Evolutionary conservation across 2,888 invertebrate genomes (phyloP).

Genomic region (Dasysyrphus tricinctus): DNA sequence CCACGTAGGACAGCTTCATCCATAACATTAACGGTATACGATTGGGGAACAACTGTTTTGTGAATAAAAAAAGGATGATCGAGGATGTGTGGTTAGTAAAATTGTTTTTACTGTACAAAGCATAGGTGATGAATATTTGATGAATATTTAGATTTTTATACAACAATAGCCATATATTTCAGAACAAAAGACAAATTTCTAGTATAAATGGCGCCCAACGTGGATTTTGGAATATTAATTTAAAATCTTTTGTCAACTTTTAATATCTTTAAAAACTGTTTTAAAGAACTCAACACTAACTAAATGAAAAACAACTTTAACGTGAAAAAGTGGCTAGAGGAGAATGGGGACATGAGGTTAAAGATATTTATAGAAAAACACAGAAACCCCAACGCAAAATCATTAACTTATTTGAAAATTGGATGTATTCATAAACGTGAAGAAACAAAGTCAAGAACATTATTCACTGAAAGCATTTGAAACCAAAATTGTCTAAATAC

Average conservation of each 20-base stretch:
- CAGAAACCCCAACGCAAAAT: neutral
- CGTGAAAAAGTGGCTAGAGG: no score
- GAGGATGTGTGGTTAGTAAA: slow-evolving; percentile 33
- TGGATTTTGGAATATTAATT: neutral
- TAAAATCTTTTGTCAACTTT: neutral
- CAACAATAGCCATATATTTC: neutral
- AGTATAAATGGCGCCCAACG: slow-evolving; percentile 19
- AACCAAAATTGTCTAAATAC: no score
- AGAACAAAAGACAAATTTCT: neutral
- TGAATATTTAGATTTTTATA: slow-evolving; percentile 2
- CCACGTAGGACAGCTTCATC: slow-evolving; percentile 95
- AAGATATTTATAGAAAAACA: neutral
- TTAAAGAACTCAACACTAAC: neutral
- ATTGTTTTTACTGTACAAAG: slow-evolving; percentile 16
- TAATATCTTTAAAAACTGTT: neutral
- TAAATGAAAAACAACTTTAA: neutral
- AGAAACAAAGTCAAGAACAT: no score
- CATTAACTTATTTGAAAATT: neutral
- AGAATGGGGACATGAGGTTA: neutral
- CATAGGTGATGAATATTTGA: slow-evolving; percentile 4
- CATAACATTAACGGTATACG: slow-evolving; percentile 95
- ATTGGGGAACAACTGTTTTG: slow-evolving; percentile 93
- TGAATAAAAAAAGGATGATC: slow-evolving; percentile 80
- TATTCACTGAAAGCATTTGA: no score
- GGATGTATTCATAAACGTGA: neutral